Evolutionary conservation across 1,140 invertebrate species (phyloP).

Genomic region (Trichonephila clavata): DNA sequence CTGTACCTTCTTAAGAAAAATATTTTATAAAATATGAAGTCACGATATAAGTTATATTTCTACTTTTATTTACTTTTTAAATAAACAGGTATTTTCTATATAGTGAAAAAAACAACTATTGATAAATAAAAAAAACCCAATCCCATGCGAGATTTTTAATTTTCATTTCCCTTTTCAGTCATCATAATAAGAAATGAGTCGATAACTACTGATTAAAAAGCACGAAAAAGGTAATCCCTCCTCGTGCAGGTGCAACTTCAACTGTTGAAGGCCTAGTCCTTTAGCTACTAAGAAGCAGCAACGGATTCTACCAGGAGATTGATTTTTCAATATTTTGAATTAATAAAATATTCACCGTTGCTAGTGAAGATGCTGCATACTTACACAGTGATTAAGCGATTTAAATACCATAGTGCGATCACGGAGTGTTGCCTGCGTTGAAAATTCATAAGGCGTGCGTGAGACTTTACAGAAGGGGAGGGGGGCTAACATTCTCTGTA

Average conservation of each 20-base stretch:
- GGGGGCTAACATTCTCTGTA: slow-evolving; percentile 19
- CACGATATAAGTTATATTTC: too few species aligned
- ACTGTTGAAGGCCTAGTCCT: background rate
- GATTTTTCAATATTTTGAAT: slow-evolving; percentile 2
- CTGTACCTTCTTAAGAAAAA: too few species aligned
- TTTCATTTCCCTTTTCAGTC: background rate
- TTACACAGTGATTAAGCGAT: slow-evolving; percentile 62
- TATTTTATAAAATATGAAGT: too few species aligned
- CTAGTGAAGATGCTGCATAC: background rate
- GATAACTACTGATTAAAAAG: background rate
- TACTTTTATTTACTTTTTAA: too few species aligned
- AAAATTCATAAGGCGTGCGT: slow-evolving; percentile 62
- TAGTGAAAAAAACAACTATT: too few species aligned
- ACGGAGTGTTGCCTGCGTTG: slow-evolving; percentile 21
- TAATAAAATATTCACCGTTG: background rate
- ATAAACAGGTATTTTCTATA: too few species aligned
- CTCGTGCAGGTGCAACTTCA: background rate
- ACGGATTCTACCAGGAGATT: background rate
- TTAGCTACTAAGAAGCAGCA: slow-evolving; percentile 4
- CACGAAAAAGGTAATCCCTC: background rate
- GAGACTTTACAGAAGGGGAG: background rate
- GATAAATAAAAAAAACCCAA: too few species aligned
- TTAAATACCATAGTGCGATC: slow-evolving; percentile 60
- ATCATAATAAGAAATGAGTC: background rate
- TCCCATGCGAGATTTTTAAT: background rate